phyloP scores from a whole-genome alignment of 2,888 invertebrate genomes.

The Dasysyrphus tricinctus region DNA sequence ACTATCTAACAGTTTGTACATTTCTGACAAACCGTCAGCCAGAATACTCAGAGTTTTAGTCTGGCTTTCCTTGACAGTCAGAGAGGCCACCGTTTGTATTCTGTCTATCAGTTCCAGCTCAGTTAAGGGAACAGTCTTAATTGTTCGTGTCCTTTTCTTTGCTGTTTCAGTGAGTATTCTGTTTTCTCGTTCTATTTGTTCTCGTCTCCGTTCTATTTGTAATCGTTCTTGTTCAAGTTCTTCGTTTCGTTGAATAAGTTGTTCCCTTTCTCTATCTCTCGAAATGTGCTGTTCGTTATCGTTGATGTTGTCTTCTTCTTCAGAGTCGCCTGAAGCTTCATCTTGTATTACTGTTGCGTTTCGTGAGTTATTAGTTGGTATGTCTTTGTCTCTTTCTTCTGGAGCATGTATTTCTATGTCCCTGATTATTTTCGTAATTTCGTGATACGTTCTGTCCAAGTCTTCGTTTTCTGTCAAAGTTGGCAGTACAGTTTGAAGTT shows the following conservation, averaged over 20 bases:
- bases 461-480: neutral
- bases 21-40: neutral
- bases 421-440: neutral
- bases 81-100: neutral
- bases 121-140: neutral
- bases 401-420: neutral
- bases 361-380: neutral
- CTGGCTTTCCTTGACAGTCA: neutral
- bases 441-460: neutral
- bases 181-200: slow-evolving; percentile 6
- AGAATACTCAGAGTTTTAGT: neutral
- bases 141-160: neutral
- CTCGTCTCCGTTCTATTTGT: neutral
- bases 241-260: neutral
- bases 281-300: neutral
- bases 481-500: neutral
- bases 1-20: neutral
- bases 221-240: neutral
- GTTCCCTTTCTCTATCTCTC: neutral
- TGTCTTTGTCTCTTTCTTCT: neutral
- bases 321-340: neutral
- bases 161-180: neutral
- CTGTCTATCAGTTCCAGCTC: neutral
- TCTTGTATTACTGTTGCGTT: neutral
- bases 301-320: neutral